A percentile compares a stretch with the other conserved stretches of the same genome.
phyloP scores from a whole-genome alignment of 2,113 vertebrate species.

The Dasypus novemcinctus region DNA sequence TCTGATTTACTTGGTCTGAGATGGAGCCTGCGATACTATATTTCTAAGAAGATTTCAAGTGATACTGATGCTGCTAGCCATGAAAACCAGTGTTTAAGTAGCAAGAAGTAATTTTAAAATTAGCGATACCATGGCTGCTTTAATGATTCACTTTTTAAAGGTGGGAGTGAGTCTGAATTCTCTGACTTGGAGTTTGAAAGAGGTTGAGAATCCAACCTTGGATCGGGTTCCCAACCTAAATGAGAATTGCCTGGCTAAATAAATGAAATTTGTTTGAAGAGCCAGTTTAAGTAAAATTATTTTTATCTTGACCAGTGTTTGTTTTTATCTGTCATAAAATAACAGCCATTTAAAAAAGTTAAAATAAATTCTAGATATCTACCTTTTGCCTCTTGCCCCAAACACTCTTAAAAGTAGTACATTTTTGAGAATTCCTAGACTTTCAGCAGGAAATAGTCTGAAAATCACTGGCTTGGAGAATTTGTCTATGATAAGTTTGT shows the following conservation, averaged over 20 bases:
- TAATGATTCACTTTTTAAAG: conserved; percentile 4
- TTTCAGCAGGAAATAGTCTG: conserved; percentile 58
- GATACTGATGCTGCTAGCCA: neutral
- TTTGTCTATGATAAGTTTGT: conserved; percentile 31
- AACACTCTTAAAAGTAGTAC: neutral
- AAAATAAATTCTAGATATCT: conserved; percentile 5
- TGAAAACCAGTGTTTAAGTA: neutral
- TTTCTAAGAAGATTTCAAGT: neutral
- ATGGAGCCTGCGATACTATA: neutral
- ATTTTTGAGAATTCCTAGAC: conserved; percentile 36
- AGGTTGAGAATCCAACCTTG: neutral
- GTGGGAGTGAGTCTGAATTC: neutral
- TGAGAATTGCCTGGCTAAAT: neutral
- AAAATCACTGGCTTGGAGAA: conserved; percentile 37
- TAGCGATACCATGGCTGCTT: neutral
- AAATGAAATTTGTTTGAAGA: conserved; percentile 39
- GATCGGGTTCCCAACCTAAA: too few species aligned
- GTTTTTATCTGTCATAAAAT: conserved; percentile 34
- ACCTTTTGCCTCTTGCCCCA: neutral
- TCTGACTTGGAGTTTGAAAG: neutral
- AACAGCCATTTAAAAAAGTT: neutral
- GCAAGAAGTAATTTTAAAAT: neutral
- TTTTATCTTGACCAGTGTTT: conserved; percentile 2
- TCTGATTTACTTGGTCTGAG: neutral
- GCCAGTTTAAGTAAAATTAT: neutral